Evolutionary conservation across 2,113 vertebrate genomes (phyloP).

Genomic region (Podocnemis expansa): DNA sequence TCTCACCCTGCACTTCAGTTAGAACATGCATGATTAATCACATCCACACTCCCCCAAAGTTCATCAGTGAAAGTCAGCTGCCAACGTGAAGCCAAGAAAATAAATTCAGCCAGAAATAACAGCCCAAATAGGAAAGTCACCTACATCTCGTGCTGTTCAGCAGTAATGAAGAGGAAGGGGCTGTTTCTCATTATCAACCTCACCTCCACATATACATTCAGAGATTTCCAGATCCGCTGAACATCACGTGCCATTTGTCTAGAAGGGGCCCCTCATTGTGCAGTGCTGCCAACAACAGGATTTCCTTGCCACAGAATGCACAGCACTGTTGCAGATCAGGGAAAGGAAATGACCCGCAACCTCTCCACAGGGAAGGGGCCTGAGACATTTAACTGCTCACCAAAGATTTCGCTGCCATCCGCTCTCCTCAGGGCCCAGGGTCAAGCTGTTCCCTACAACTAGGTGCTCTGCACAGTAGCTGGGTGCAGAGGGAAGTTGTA

Average conservation of each 20-base stretch:
- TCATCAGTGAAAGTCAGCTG: not conserved
- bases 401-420: not conserved
- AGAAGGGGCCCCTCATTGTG: not conserved
- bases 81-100: rapidly evolving
- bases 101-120: rapidly evolving
- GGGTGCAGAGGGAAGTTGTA: no score
- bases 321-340: rapidly evolving
- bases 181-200: not conserved
- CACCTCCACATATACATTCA: not conserved
- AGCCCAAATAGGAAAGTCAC: rapidly evolving
- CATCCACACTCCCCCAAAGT: rapidly evolving
- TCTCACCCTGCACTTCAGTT: not conserved
- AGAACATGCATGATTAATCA: not conserved
- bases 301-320: no score
- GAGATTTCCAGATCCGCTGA: not conserved
- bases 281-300: rapidly evolving
- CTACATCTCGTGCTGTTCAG: rapidly evolving
- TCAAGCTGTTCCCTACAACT: no score
- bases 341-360: rapidly evolving
- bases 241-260: not conserved
- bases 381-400: not conserved
- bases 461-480: no score
- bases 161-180: rapidly evolving
- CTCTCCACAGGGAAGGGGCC: not conserved
- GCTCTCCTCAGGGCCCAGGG: not conserved